These are phyloP conservation scores for Taeniopygia guttata DNA, from an alignment of 2,797 vertebrate species.

Conservation along the genomic window DNA sequence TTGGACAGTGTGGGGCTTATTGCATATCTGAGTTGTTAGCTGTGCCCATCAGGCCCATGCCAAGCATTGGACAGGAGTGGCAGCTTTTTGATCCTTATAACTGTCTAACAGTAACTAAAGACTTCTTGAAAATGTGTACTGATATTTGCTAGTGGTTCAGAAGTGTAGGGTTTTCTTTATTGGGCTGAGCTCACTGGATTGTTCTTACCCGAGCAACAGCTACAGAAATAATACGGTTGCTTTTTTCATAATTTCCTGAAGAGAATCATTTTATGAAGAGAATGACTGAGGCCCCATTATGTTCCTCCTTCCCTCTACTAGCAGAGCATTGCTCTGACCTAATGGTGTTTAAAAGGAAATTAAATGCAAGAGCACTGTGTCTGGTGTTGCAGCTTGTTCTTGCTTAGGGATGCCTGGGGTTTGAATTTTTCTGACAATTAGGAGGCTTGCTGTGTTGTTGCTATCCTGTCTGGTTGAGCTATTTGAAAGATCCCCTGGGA, in stretches of 20 bases:
- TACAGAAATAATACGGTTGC: not conserved
- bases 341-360: not conserved
- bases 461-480: not conserved
- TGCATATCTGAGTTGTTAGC: not conserved
- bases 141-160: not conserved
- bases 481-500: slow-evolving; percentile 3
- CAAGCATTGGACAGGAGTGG: not conserved
- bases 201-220: not conserved
- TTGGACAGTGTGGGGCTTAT: not conserved
- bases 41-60: not conserved
- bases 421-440: slow-evolving; percentile 45
- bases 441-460: slow-evolving; percentile 18
- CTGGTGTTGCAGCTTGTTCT: not conserved
- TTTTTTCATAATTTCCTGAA: not conserved
- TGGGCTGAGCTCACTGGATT: not conserved
- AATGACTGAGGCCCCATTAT: not conserved
- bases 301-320: not conserved
- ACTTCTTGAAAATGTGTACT: not conserved
- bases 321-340: not conserved
- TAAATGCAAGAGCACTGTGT: not conserved
- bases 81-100: not conserved
- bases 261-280: not conserved
- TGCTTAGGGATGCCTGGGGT: not conserved
- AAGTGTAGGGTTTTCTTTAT: not conserved
- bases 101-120: not conserved